Base-by-base conservation (phyloP, 2,888 invertebrate species). In the Lepidonotus clava region DNA sequence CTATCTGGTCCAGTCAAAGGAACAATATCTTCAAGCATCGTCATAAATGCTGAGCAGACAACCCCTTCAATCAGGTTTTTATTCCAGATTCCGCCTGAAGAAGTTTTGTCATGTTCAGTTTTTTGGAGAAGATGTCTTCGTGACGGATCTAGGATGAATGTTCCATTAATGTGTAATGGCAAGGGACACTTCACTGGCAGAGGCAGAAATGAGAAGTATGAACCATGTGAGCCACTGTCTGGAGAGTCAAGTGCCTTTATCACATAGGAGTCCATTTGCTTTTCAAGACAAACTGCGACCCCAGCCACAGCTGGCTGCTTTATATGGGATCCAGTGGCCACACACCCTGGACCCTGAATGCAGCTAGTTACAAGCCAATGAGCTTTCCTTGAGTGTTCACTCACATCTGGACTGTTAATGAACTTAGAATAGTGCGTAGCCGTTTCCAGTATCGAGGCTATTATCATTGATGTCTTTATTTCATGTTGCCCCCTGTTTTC, bases 151-250 rank as follows among this genome's bases (percentile, higher is more conserved):
- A 38, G 36, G 76, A 18, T 18, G 76, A 76, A 76, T 28, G 40
- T 24, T 2, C 76, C 76, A 76, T 76, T 76, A 8, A 76, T 41
- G 41, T 76, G 76, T 36, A 76, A 76, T 40, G 76, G 41, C 28
- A 76, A 21, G 40, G 38, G 38, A 21, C 34, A 40, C 18, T 24
- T 38, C 24, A 40, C n/a, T 1, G 76, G 76, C 18, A 76, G 41
- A 24, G 76, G 76, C 6, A 76, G 51, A 51, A 51, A 51, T 51
- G 51, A 14, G 21, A 51, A 51, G 21, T 14, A 51, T 51, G 51
- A 51, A 14, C 51, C 51, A 51, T 11, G 21, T 11, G 51, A 18
- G 11, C 51, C 51, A 11, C 21, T 11, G 11, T 21, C 21, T 14
- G 11, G 14, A 11, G 11, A 11, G 21, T 14, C 14, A 18, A 51